phyloP scores from a whole-genome alignment of 2,797 vertebrate species.

The Astyanax mexicanus region DNA sequence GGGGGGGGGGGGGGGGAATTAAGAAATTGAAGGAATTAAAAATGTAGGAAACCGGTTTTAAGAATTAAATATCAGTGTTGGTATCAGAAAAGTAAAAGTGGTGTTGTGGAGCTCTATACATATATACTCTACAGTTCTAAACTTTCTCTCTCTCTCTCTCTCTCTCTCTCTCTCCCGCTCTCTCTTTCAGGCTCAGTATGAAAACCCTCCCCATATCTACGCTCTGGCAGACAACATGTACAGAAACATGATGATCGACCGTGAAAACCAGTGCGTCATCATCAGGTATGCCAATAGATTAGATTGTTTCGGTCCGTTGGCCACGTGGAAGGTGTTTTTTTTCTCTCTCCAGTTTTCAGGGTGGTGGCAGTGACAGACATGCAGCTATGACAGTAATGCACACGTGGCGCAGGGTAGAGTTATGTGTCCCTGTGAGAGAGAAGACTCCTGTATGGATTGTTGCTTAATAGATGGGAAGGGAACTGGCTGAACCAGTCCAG shows the following conservation, averaged over 20 bases:
- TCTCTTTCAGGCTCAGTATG: slow-evolving; percentile 91
- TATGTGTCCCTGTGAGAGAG: background rate
- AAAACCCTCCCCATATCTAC: slow-evolving; percentile 96
- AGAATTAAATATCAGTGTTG: too few relatives aligned
- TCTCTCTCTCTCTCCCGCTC: background rate
- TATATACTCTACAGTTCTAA: too few relatives aligned
- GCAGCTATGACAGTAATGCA: slow-evolving; percentile 5
- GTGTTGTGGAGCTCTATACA: too few relatives aligned
- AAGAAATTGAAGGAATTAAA: too few relatives aligned
- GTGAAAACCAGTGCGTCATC: slow-evolving; percentile 96
- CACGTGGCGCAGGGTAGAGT: background rate
- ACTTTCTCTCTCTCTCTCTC: too few relatives aligned
- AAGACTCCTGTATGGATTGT: background rate
- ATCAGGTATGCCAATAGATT: slow-evolving; percentile 86
- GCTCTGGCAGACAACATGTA: slow-evolving; percentile 97
- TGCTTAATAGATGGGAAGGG: slow-evolving; percentile 4
- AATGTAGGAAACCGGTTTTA: too few relatives aligned
- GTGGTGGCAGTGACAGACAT: background rate
- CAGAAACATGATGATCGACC: slow-evolving; percentile 97
- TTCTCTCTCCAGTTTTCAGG: background rate
- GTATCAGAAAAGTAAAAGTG: too few relatives aligned
- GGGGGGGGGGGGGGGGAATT: too few relatives aligned
- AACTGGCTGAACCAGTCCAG: slow-evolving; percentile 11
- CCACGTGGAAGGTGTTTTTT: background rate
- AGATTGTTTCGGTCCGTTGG: background rate